Base-by-base conservation (phyloP, 2,113 vertebrate species). In the Excalfactoria chinensis region DNA sequence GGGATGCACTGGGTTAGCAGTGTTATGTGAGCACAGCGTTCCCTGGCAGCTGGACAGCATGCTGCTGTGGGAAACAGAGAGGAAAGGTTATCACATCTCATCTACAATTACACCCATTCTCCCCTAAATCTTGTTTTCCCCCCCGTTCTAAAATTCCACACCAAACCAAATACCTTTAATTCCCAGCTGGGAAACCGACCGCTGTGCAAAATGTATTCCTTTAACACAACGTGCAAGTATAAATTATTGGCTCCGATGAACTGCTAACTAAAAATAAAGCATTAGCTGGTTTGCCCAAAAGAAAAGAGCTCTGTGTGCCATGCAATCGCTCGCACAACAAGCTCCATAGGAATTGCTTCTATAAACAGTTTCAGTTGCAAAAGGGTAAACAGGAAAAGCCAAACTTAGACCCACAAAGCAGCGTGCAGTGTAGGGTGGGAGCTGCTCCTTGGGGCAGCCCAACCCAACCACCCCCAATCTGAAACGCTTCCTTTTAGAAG, bases 341-440 rank as follows among this genome's bases (percentile, higher is more conserved):
- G 70, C 75, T 88, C 58, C 87, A 34, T 59, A 79, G 82, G 84
- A 93, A 89, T 77, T 76, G 90, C 87, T 94, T 91, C 93, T 88
- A 95, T 93, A 95, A 96, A 96, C 85, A 94, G 91, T 93, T 90
- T 85, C 84, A 89, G 86, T 83, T 96, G 91, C 91, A 90, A 95
- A 30, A 86, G 91, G 71, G 91, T 94, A 95, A 96, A 95, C 87
- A 95, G 95, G 94, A 96, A 95, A 92, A 93, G 91, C 92, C 90
- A 93, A 97, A 96, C 75, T 96, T 94, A 95, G 90, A 71, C 48
- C 32, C 70, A 83, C 5, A 74, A 94, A 95, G 90, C 84, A 92
- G 35, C 3, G 44, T 58, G 84, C 74, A 86, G 81, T 59, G 49
- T 49, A 90, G 84, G 28, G 30, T 18, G 55, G 9, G 55, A 56